These are phyloP conservation scores for Phocoena phocoena DNA, from an alignment of 2,113 vertebrate genomes.

Conservation along the genomic window DNA sequence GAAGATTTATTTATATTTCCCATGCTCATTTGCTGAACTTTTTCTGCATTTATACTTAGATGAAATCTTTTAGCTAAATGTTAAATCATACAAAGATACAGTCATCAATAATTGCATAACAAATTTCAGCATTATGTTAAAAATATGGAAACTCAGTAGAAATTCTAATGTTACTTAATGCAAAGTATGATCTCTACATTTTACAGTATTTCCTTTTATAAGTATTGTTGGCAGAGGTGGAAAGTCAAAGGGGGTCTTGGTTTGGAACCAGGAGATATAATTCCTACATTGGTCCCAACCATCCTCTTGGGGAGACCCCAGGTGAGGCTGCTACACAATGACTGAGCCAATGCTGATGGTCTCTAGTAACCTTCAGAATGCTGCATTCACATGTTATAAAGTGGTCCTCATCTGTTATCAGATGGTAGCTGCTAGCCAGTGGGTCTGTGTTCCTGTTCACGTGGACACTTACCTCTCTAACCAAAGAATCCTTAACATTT, in stretches of 20 bases:
- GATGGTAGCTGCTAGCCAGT: too few relatives aligned
- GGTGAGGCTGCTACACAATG: neutral
- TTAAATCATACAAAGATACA: constrained; percentile 49
- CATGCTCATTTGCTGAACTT: constrained; percentile 41
- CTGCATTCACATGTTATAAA: fast-evolving
- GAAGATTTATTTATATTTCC: constrained; percentile 59
- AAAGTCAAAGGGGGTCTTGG: neutral
- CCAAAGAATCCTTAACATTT: neutral
- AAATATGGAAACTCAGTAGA: neutral
- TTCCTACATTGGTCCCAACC: fast-evolving
- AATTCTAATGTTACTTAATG: neutral
- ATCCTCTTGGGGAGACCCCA: neutral
- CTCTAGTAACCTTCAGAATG: neutral
- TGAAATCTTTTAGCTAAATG: constrained; percentile 56
- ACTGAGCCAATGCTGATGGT: fast-evolving
- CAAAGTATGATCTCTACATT: neutral
- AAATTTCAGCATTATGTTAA: neutral
- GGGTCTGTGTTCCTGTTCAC: neutral
- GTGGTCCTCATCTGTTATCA: neutral
- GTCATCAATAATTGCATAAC: constrained; percentile 28
- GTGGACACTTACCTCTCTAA: neutral
- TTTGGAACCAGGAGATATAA: neutral
- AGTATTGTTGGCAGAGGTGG: neutral
- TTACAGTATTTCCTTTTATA: neutral
- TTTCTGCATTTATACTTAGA: constrained; percentile 15